These are phyloP conservation scores for Neopipo cinnamomea DNA, from an alignment of 2,113 vertebrate species.

Conservation along the genomic window DNA sequence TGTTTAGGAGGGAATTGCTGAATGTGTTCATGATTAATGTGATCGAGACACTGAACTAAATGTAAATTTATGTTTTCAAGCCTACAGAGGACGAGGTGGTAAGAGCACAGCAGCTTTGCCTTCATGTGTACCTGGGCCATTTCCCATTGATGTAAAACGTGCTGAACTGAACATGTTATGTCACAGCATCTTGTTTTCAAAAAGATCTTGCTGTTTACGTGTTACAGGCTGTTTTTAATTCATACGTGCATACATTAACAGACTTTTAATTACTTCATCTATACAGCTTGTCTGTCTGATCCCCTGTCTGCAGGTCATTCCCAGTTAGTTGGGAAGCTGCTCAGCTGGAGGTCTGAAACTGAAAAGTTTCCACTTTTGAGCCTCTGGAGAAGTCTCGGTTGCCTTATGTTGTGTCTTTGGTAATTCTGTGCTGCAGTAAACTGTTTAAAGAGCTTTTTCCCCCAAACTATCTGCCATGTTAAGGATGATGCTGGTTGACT, in stretches of 20 bases:
- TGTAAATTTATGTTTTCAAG: constrained; percentile 92
- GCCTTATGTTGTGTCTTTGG: constrained; percentile 3
- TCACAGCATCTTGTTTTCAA: constrained; percentile 17
- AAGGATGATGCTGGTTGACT: neutral
- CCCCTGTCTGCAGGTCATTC: constrained; percentile 6
- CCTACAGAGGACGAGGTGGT: constrained; percentile 94
- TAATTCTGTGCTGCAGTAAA: neutral
- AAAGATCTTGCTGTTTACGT: neutral
- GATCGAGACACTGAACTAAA: constrained; percentile 76
- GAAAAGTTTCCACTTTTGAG: constrained; percentile 9
- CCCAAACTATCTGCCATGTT: neutral
- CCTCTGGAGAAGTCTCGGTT: neutral
- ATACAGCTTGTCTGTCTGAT: constrained; percentile 28
- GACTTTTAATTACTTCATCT: constrained; percentile 43
- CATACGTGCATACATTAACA: neutral
- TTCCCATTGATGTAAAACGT: constrained; percentile 55
- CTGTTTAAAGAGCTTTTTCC: neutral
- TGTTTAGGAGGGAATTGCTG: neutral
- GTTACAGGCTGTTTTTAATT: constrained; percentile 32
- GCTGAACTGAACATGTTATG: neutral
- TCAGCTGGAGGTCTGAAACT: constrained; percentile 11
- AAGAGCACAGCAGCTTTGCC: constrained; percentile 78
- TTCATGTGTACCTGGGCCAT: constrained; percentile 67
- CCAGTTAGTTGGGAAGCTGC: neutral
- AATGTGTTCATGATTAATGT: constrained; percentile 44